Evolutionary conservation across 2,113 vertebrate genomes (phyloP).

Genomic region (Suncus etruscus): DNA sequence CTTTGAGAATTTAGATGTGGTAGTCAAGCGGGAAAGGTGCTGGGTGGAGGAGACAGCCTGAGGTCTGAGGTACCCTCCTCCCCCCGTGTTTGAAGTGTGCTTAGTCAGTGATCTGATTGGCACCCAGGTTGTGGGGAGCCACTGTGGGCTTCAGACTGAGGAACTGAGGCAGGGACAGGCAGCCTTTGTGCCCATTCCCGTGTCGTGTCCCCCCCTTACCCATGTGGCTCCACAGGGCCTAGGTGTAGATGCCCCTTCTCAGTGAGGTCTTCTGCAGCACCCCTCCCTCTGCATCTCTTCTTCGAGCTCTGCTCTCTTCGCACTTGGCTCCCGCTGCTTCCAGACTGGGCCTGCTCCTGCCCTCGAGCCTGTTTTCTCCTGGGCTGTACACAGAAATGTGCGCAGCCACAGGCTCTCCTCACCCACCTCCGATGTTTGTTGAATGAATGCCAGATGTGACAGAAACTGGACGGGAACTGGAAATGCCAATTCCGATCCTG

Average conservation of each 20-base stretch:
- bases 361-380: background rate
- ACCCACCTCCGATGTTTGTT: background rate
- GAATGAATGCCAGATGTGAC: conserved; percentile 37
- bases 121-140: no score
- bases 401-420: background rate
- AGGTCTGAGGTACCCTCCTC: no score
- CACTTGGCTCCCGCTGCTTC: background rate
- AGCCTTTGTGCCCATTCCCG: no score
- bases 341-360: background rate
- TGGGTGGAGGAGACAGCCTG: background rate
- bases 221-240: background rate
- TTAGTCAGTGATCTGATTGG: no score
- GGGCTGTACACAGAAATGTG: background rate
- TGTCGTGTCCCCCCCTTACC: no score
- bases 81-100: background rate
- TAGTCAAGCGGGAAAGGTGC: background rate
- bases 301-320: background rate
- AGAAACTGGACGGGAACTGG: conserved; percentile 53
- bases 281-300: background rate
- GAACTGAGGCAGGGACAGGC: no score
- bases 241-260: background rate
- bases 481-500: conserved; percentile 56
- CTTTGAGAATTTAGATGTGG: background rate
- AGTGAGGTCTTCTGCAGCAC: no score
- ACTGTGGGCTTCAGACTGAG: no score